Conservation (phyloP, 2,888 invertebrate species). For the Schizotus pectinicornis region DNA sequence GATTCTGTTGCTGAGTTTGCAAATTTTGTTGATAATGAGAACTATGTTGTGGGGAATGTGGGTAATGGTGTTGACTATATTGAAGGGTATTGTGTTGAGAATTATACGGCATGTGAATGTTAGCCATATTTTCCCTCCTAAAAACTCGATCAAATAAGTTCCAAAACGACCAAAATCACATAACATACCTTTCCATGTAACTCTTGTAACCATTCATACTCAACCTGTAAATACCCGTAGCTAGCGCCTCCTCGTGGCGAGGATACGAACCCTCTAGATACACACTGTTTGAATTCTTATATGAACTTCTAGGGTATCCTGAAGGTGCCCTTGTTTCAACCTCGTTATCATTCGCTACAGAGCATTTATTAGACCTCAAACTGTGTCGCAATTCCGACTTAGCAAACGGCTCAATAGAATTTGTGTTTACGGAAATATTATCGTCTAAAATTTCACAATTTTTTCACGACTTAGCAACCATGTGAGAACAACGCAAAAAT, state of each 20-base stretch:
- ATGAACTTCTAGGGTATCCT: conserved; percentile 42
- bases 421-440: conserved; percentile 50
- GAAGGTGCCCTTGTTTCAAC: conserved; percentile 43
- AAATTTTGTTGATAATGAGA: conserved; percentile 24
- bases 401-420: conserved; percentile 46
- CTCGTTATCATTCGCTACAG: conserved; percentile 37
- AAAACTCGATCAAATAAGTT: conserved; percentile 5
- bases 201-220: conserved; percentile 53
- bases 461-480: neutral
- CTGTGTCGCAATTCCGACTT: conserved; percentile 52
- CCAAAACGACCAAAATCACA: neutral
- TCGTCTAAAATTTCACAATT: conserved; percentile 45
- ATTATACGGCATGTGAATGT: conserved; percentile 22
- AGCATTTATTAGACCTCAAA: conserved; percentile 44
- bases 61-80: conserved; percentile 24
- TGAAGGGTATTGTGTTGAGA: conserved; percentile 13
- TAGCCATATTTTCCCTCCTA: conserved; percentile 29
- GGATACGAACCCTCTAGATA: conserved; percentile 39
- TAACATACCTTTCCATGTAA: conserved; percentile 51
- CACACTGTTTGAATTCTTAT: conserved; percentile 46
- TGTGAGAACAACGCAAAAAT: conserved; percentile 6
- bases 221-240: conserved; percentile 50
- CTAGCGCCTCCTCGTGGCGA: conserved; percentile 50
- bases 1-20: conserved; percentile 12
- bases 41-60: conserved; percentile 21